A percentile compares a stretch with the other conserved stretches of the same genome.
Conservation (phyloP, 2,888 invertebrate genomes). For the Lasioglossum zephyrum region DNA sequence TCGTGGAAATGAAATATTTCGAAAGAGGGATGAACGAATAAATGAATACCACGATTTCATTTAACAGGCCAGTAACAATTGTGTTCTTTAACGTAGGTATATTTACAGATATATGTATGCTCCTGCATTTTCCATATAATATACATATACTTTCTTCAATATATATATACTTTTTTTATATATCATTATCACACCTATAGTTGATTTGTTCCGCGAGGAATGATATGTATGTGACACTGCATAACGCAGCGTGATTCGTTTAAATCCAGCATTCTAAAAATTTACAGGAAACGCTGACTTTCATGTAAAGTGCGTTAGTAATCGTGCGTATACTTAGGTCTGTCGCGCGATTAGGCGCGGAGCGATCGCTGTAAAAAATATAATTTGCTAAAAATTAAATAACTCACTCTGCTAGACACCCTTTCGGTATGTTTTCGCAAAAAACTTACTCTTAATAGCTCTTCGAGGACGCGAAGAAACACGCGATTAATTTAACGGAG, state of each 20-base stretch:
- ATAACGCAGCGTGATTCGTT: conserved; percentile 59
- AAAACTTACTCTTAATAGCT: conserved; percentile 18
- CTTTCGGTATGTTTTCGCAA: background rate
- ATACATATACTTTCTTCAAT: conserved; percentile 33
- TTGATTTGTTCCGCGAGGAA: conserved; percentile 81
- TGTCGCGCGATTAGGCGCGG: conserved; percentile 2
- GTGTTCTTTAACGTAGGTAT: conserved; percentile 75
- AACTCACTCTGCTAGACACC: conserved; percentile 23
- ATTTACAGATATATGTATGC: conserved; percentile 71
- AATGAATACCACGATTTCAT: conserved; percentile 50
- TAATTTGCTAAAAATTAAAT: conserved; percentile 46
- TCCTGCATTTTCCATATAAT: conserved; percentile 57
- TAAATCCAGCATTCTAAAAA: conserved; percentile 55
- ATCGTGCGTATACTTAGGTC: conserved; percentile 59
- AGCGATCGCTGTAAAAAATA: conserved; percentile 38
- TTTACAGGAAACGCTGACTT: conserved; percentile 52
- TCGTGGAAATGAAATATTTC: background rate
- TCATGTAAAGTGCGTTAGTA: conserved; percentile 51
- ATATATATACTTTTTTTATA: conserved; percentile 61
- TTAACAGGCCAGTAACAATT: conserved; percentile 78
- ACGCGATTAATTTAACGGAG: conserved; percentile 2
- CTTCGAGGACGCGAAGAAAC: conserved; percentile 13
- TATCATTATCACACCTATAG: conserved; percentile 79
- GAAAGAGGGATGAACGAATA: conserved; percentile 11
- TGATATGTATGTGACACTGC: conserved; percentile 82